Evolutionary conservation across 2,797 vertebrate species (phyloP), one percentile per base, ranked within the genome.

Genomic region (Lagorchestes hirsutus): DNA sequence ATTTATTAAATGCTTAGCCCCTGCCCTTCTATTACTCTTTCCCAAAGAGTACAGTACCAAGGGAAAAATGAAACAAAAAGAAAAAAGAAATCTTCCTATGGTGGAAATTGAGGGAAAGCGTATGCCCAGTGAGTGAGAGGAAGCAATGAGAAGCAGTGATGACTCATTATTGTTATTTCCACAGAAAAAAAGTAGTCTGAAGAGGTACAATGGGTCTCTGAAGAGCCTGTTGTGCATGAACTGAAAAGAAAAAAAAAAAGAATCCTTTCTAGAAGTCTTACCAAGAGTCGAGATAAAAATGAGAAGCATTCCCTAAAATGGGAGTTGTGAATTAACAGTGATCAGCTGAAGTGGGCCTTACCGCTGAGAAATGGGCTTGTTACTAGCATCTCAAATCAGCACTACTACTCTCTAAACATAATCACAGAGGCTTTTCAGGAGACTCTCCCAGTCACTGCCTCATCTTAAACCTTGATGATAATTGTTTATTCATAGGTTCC

Each of bases 321-420:
- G 90, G 54, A 74, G 82, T 67, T 97, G 95, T 93, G 96, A 93
- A 94, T 98, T 94, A 98, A 95, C 46, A 0, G 0, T n/a, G 82
- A 93, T 91, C 90, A 97, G 97, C n/a, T 57, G 93, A 97, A 97
- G 94, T 96, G 90, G 46, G 93, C 90, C 94, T 95, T 62, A 95
- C 9, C 96, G 82, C 90, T 96, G 92, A 94, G 91, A 97, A 96
- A 58, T 16, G 0, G 6, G 67, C 92, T 93, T 87, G 54, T 55
- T 96, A 93, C 34, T 95, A 96, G 95, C 34, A 46, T 96, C 95
- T 96, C 93, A 95, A 90, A 91, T 97, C 94, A 92, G 52, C 91
- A 34, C 10, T 1, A 54, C 22, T 91, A 55, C 31, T 97, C 94
- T 97, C 90, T 93, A 96, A 95, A 97, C 22, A 27, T 54, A 57